These are phyloP conservation scores for Cossypha niveicapilla DNA, from an alignment of 2,797 vertebrate genomes.

Conservation along the genomic window DNA sequence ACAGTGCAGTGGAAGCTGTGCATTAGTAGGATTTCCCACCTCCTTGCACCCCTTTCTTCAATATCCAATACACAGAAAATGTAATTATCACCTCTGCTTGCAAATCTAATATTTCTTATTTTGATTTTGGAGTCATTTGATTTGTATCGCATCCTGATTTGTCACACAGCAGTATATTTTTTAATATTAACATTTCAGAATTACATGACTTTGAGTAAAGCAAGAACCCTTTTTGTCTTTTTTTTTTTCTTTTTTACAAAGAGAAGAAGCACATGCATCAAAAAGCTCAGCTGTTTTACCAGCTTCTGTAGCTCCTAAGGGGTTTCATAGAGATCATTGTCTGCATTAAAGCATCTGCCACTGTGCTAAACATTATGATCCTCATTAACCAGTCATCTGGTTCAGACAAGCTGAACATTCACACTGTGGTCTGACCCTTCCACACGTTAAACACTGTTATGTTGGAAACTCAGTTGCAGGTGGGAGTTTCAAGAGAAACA, in stretches of 20 bases:
- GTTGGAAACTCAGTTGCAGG: background rate
- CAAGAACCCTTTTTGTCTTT: no score
- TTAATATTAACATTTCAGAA: background rate
- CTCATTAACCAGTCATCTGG: background rate
- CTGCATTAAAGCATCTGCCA: background rate
- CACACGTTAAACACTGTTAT: background rate
- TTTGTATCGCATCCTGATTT: background rate
- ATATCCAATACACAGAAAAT: background rate
- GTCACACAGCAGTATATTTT: background rate
- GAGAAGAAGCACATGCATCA: background rate
- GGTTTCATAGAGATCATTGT: background rate
- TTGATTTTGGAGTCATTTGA: background rate
- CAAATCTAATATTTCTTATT: background rate
- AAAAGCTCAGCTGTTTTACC: background rate
- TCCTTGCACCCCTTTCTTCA: background rate
- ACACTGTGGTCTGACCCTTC: background rate
- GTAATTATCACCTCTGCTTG: background rate
- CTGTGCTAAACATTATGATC: background rate
- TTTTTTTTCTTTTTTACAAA: background rate
- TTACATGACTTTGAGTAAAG: background rate
- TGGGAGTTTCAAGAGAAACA: background rate
- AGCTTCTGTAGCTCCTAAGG: background rate
- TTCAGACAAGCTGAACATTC: background rate
- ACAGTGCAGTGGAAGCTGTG: background rate
- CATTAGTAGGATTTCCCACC: background rate